Evolutionary conservation across 2,113 vertebrate genomes (phyloP).

Genomic region (Alethe castanea): DNA sequence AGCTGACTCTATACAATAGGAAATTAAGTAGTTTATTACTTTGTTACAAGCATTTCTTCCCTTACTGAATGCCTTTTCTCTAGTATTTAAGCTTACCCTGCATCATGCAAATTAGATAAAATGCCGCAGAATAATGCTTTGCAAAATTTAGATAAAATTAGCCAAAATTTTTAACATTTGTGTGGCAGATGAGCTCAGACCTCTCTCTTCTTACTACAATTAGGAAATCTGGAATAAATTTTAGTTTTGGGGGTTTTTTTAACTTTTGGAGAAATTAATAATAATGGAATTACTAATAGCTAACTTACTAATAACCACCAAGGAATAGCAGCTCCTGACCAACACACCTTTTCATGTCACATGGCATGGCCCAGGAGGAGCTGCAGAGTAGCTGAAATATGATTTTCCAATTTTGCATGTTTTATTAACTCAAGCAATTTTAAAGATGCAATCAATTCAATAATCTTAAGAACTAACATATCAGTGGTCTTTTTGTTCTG

Average conservation of each 20-base stretch:
- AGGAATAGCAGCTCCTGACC: neutral
- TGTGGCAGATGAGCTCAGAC: neutral
- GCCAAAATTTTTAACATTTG: neutral
- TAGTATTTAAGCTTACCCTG: neutral
- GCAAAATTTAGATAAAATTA: neutral
- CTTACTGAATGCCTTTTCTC: neutral
- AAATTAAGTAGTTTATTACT: neutral
- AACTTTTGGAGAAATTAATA: neutral
- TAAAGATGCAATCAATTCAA: neutral
- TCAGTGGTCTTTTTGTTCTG: neutral
- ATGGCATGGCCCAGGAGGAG: neutral
- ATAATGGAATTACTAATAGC: neutral
- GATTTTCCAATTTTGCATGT: neutral
- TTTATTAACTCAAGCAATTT: neutral
- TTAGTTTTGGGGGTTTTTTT: fast-evolving
- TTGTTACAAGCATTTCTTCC: neutral
- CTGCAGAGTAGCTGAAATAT: neutral
- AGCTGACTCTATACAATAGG: neutral
- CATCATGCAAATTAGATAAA: neutral
- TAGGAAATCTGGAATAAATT: neutral
- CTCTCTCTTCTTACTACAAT: neutral
- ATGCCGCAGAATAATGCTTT: neutral
- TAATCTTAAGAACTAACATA: neutral
- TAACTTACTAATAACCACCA: neutral
- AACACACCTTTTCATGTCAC: neutral